phyloP scores from a whole-genome alignment of 2,888 invertebrate genomes.

The Caenorhabditis imperialis region DNA sequence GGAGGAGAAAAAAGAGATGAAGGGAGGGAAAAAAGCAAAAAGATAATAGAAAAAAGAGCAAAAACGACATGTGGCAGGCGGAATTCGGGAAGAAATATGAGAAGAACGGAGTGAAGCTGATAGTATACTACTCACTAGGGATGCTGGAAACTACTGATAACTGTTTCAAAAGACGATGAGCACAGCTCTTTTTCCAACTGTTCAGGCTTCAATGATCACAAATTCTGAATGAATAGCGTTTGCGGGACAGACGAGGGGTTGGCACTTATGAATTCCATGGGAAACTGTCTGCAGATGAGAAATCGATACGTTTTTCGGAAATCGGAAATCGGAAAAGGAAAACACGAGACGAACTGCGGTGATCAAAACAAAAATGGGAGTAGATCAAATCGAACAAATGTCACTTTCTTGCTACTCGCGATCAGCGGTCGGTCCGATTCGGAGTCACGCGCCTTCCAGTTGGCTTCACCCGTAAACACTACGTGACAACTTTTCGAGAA shows the following conservation, averaged over 20 bases:
- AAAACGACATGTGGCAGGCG: slow-evolving; percentile 34
- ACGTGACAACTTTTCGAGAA: neutral
- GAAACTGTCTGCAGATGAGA: no score
- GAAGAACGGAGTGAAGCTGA: slow-evolving; percentile 28
- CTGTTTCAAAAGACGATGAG: no score
- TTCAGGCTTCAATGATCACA: no score
- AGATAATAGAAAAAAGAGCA: slow-evolving; percentile 35
- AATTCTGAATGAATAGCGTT: no score
- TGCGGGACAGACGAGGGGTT: no score
- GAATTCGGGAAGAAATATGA: slow-evolving; percentile 26
- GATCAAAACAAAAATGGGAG: neutral
- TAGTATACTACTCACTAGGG: no score
- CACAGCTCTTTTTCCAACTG: no score
- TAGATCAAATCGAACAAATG: slow-evolving; percentile 38
- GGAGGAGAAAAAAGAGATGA: slow-evolving; percentile 6
- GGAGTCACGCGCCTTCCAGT: slow-evolving; percentile 23
- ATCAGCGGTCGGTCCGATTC: slow-evolving; percentile 10
- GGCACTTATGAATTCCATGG: no score
- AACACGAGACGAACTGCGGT: no score
- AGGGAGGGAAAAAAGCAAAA: slow-evolving; percentile 19
- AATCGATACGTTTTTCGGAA: no score
- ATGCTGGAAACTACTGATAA: no score
- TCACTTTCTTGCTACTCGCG: slow-evolving; percentile 17
- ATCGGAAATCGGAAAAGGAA: no score
- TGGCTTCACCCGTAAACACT: slow-evolving; percentile 22